Base-by-base conservation (phyloP, 1,140 invertebrate genomes). In the Globodera ellingtonae region DNA sequence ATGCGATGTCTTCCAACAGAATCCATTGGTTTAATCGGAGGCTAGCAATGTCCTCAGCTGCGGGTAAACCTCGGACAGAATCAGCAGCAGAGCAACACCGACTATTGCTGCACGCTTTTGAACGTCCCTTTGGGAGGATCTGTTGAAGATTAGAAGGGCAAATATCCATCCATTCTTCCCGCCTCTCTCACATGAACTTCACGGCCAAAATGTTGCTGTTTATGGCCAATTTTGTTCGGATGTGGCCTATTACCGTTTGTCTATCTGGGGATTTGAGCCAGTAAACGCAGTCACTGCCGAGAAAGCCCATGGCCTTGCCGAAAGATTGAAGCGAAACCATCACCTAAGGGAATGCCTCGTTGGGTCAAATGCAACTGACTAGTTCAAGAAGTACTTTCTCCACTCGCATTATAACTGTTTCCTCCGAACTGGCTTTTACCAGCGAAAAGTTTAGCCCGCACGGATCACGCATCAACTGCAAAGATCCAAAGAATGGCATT, bases 241-340 rank as follows among this genome's bases (percentile, higher is more conserved):
- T 79, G 71, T 85, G 83, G 18, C 84, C 84, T 44, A 85, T 52
- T 21, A 85, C 78, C 65, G 84, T 86, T 56, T 78, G 79, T 24
- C 81, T 81, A 50, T 77, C 76, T n/a, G 72, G 35, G 47, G 71
- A 62, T 50, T 85, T 85, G 24, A 85, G 72, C 80, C 81, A 85
- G 73, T 86, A 85, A 62, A 83, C 84, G 69, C 84, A 86, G 74
- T 85, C 77, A 72, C 72, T 80, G 8, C 84, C 78, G 18, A 85
- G 65, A 18, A 86, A 24, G 18, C 84, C 84, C 21, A 83, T 72
- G 18, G 79, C 81, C 76, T 85, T 85, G n/a, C 78, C 84, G 35
- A 85, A 69, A n/a, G 72, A 79, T 78, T 85, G 81, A 9, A 85
- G 65, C n/a, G 78, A 82, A 10, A 84, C 65, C 21, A 59, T 56